Base-by-base conservation (phyloP, 2,113 vertebrate species). In the Sceloporus undulatus region DNA sequence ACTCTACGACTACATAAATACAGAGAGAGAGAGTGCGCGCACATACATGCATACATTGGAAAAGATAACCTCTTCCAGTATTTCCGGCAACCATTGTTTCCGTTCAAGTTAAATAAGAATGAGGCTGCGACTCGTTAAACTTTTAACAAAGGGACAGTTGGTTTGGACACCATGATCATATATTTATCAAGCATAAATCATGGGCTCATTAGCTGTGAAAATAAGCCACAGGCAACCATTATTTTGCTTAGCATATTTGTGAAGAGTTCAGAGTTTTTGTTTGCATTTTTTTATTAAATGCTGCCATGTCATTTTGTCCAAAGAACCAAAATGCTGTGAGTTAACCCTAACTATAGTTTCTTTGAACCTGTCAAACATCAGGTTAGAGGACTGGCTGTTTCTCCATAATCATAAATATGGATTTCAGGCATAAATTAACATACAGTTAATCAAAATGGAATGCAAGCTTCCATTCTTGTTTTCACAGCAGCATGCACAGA, bases 101-200 rank as follows among this genome's bases (percentile, higher is more conserved):
- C 84, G 4, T 16, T 54, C 71, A 79, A 48, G 6, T 4, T 27
- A 73, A 88, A 86, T 48, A 48, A 91, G 87, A 85, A 4, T 3
- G 73, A 18, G 86, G 34, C 6, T 82, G 6, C 71, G 1, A 21
- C 71, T 78, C 83, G 19, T 10, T 74, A 38, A 74, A 29, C 5
- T 25, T 74, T 84, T 48, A 6, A 77, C 27, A 84, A 88, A 91
- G 38, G 85, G 79, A 66, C 79, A 80, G 6, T 5, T 79, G 52
- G 29, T 59, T 80, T 34, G 79, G 75, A 48, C 7, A 34, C 42
- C 75, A 77, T 77, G 38, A 59, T 62, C 34, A 59, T 19, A 80
- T 59, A 0, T 59, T 80, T 34, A 59, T 27, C 66, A 68, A 68
- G 21, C 66, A 68, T 68, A 25, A 68, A 23, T 23, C 21, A 68